Base-by-base conservation (phyloP, 2,888 invertebrate genomes). In the Torymus texanus region DNA sequence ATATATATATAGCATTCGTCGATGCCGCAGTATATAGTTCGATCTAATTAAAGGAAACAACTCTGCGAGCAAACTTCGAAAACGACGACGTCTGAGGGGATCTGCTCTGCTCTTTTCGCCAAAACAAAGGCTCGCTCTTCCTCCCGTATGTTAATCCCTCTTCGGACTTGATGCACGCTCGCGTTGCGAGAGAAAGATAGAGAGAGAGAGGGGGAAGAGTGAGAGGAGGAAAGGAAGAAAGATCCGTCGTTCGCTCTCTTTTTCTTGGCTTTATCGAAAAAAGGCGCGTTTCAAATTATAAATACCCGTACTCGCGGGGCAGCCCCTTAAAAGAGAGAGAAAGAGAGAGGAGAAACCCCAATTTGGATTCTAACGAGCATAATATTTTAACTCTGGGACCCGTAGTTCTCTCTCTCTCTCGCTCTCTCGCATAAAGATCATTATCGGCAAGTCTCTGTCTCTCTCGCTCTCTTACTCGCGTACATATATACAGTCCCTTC, bases 331-430 rank as follows among this genome's bases (percentile, higher is more conserved):
- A 81, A 73, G 67, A 68, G 67, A 68, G 71, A 78, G 68, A 79
- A 81, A 73, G 67, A 68, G 67, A 68, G 71, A 78, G 68, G 51
- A 84, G 83, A 84, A 85, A 86, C 84, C 86, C 88, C 88, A 88
- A 88, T 88, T 88, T 88, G 87, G 87, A 85, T 87, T 88, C 89
- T 90, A 89, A 89, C 88, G 87, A 87, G 86, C 85, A 84, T 86
- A 86, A 88, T 88, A 88, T 89, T 88, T 87, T 86, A 87, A 85
- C 81, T 85, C 82, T 83, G 73, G 66, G 63, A 58, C 75, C 70
- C 70, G 85, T 85, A n/a, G n/a, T 84, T 85, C 62, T 72, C 65
- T 59, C 67, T 67, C 66, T 66, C 51, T 65, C 51, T 67, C 24
- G 12, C 59, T 71, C 71, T 16, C 50, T 59, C 50, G 65, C 55